Percentiles rank a stretch among this genome's conserved stretches.
Conservation (phyloP, 2,113 vertebrate genomes). For the Callospermophilus lateralis region DNA sequence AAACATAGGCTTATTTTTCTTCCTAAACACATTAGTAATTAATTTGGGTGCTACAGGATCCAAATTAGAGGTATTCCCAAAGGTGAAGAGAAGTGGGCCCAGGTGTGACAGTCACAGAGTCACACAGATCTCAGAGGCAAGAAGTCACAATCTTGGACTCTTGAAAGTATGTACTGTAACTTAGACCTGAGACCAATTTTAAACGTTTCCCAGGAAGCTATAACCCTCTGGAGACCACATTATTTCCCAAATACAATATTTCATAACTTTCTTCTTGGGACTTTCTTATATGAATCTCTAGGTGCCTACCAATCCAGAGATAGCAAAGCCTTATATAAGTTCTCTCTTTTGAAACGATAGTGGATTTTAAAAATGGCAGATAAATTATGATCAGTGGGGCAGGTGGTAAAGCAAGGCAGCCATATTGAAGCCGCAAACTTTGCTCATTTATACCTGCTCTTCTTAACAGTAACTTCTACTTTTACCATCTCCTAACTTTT, state of each 20-base stretch:
- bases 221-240: not conserved
- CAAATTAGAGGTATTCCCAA: not conserved
- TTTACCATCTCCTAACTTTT: slow-evolving; percentile 5
- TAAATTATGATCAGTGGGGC: not conserved
- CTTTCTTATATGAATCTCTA: not conserved
- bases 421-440: not conserved
- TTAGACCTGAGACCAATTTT: not conserved
- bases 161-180: not conserved
- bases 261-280: not conserved
- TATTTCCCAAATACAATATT: not conserved
- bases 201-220: not conserved
- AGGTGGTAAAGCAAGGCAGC: not conserved
- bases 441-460: not conserved
- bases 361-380: not conserved
- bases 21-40: not conserved
- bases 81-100: not conserved
- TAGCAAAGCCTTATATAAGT: not conserved
- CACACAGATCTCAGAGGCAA: not conserved
- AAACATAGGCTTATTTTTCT: not conserved
- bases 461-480: not conserved
- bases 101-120: not conserved
- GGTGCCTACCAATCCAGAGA: not conserved
- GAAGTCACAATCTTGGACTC: not conserved
- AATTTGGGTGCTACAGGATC: not conserved
- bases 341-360: not conserved